Percentiles rank a stretch among this genome's conserved stretches.
Conservation (phyloP, 2,113 vertebrate genomes). For the Marmota monax region DNA sequence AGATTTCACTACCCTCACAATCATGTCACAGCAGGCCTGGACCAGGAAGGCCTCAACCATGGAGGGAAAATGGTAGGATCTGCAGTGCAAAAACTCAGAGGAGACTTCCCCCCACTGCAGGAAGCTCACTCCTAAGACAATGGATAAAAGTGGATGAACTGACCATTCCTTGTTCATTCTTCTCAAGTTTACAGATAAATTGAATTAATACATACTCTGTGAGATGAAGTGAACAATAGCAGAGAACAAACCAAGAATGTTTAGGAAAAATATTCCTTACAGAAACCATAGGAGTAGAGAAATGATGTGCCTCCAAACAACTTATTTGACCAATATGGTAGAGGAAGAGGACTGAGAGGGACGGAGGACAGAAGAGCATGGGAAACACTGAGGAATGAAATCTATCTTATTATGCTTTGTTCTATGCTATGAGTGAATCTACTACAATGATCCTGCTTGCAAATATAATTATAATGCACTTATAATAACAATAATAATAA, state of each 20-base stretch:
- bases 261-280: not conserved
- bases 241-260: not conserved
- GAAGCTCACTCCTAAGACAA: not conserved
- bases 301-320: not conserved
- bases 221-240: not conserved
- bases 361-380: too few species aligned
- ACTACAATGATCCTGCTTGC: too few species aligned
- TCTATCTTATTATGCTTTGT: too few species aligned
- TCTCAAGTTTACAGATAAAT: not conserved
- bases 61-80: not conserved
- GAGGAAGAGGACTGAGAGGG: too few species aligned
- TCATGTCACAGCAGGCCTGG: not conserved
- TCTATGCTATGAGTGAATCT: too few species aligned
- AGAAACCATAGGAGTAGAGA: not conserved
- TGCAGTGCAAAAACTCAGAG: not conserved
- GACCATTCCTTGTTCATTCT: not conserved
- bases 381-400: too few species aligned
- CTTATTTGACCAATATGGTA: not conserved
- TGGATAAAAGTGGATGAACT: not conserved
- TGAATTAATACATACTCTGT: not conserved
- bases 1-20: not conserved
- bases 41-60: not conserved
- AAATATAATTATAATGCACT: too few species aligned
- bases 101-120: not conserved
- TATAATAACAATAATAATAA: too few species aligned